A percentile compares a stretch with the other conserved stretches of the same genome.
phyloP scores from a whole-genome alignment of 2,797 vertebrate species.

The Paguma larvata region DNA sequence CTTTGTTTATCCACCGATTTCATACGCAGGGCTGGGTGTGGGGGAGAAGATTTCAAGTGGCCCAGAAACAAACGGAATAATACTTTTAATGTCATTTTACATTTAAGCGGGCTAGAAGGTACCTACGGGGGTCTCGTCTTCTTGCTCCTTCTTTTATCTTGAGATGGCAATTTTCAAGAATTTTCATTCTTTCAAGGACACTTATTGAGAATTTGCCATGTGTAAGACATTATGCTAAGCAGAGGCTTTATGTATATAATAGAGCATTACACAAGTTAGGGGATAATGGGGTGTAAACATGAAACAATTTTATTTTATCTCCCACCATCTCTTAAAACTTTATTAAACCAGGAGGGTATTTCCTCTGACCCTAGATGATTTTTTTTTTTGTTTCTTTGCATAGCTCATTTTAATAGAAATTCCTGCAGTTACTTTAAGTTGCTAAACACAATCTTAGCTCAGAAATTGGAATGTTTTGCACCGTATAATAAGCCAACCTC shows the following conservation, averaged over 20 bases:
- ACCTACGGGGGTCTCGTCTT: slow-evolving; percentile 51
- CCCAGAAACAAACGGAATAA: slow-evolving; percentile 48
- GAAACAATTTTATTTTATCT: slow-evolving; percentile 63
- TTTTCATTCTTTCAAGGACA: slow-evolving; percentile 74
- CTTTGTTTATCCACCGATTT: slow-evolving; percentile 39
- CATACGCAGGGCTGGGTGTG: neutral
- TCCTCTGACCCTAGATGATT: neutral
- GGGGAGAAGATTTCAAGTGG: slow-evolving; percentile 41
- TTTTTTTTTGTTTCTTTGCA: slow-evolving; percentile 33
- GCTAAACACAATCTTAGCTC: neutral
- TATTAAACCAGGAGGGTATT: slow-evolving; percentile 39
- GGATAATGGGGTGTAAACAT: slow-evolving; percentile 66
- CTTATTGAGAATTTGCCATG: slow-evolving; percentile 70
- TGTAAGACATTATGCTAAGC: slow-evolving; percentile 64
- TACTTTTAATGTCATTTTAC: slow-evolving; percentile 76
- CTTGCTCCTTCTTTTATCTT: slow-evolving; percentile 49
- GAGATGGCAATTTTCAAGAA: slow-evolving; percentile 72
- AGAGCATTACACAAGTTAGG: slow-evolving; percentile 63
- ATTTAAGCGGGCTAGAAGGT: slow-evolving; percentile 71
- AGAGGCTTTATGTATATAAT: slow-evolving; percentile 56
- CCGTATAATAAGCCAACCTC: neutral
- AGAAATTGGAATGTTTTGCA: slow-evolving; percentile 21
- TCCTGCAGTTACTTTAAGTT: neutral
- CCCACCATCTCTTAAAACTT: slow-evolving; percentile 53
- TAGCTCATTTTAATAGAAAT: slow-evolving; percentile 39